These are phyloP conservation scores for Oophaga pumilio DNA, from an alignment of 2,113 vertebrate species.

Conservation along the genomic window DNA sequence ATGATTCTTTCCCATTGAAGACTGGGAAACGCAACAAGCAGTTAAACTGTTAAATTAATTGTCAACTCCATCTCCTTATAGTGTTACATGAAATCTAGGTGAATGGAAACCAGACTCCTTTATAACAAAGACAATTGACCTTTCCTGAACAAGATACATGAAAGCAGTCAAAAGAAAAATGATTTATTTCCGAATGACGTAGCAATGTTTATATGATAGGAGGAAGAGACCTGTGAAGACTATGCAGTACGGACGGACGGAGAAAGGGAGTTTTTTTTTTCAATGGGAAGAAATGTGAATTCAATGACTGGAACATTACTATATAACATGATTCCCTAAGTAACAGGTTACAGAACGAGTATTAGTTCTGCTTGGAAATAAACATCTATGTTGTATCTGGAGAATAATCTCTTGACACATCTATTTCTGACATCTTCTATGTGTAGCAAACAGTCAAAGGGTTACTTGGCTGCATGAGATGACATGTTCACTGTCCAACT, in stretches of 20 bases:
- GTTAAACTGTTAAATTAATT: background rate
- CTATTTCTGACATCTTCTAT: background rate
- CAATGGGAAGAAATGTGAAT: background rate
- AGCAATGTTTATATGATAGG: constrained; percentile 11
- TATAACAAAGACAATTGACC: background rate
- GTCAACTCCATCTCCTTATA: background rate
- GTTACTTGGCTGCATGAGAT: background rate
- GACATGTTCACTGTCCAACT: background rate
- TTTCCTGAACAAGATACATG: background rate
- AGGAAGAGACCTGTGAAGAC: constrained; percentile 17
- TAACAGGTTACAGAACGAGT: background rate
- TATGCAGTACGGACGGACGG: background rate
- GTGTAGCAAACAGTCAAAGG: background rate
- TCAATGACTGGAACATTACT: background rate
- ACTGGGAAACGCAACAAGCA: background rate
- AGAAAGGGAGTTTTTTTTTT: background rate
- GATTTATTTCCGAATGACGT: constrained; percentile 10
- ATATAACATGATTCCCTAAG: background rate
- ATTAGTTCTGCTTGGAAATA: background rate
- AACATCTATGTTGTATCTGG: background rate
- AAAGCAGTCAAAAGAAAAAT: background rate
- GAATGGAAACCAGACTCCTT: background rate
- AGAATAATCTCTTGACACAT: background rate
- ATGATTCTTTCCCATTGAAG: background rate
- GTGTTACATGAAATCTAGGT: background rate